phyloP scores from a whole-genome alignment of 1,140 invertebrate species.

The Coboldia fuscipes region DNA sequence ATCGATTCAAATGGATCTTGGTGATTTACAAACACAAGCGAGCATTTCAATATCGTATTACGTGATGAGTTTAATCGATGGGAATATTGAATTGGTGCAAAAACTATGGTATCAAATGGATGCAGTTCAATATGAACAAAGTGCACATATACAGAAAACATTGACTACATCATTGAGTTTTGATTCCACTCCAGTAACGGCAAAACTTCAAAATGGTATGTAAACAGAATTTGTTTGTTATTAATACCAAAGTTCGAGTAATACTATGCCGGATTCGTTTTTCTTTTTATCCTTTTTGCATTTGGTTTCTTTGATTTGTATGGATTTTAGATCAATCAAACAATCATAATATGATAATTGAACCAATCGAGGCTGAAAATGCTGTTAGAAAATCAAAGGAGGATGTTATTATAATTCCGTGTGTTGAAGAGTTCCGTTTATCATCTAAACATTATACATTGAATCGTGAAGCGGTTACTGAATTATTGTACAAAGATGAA shows the following conservation, averaged over 20 bases:
- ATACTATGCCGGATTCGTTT: constrained; percentile 9
- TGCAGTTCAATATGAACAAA: constrained; percentile 1
- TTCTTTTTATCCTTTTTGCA: too few species aligned
- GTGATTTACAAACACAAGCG: constrained; percentile 14
- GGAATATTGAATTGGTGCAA: constrained; percentile 15
- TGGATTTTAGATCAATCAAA: too few species aligned
- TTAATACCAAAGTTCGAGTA: constrained; percentile 3
- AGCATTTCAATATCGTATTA: constrained; percentile 14
- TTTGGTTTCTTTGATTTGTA: too few species aligned
- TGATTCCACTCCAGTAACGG: constrained; percentile 4
- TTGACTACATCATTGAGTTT: constrained; percentile 14
- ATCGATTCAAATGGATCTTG: constrained; percentile 17
- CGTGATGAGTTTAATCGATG: constrained; percentile 15
- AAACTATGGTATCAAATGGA: constrained; percentile 16
- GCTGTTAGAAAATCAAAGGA: constrained; percentile 16
- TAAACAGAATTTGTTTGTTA: too few species aligned
- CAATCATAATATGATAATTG: constrained; percentile 10
- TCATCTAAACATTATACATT: constrained; percentile 15
- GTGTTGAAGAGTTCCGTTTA: constrained; percentile 15
- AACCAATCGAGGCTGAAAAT: constrained; percentile 17
- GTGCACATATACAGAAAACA: constrained; percentile 6
- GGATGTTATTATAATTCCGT: constrained; percentile 11
- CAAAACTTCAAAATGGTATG: too few species aligned
- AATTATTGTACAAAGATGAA: constrained; percentile 16
- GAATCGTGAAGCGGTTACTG: constrained; percentile 11